Evolutionary conservation across 2,797 vertebrate genomes (phyloP), one percentile per base, ranked within the genome.

Genomic region (Tragelaphus oryx): DNA sequence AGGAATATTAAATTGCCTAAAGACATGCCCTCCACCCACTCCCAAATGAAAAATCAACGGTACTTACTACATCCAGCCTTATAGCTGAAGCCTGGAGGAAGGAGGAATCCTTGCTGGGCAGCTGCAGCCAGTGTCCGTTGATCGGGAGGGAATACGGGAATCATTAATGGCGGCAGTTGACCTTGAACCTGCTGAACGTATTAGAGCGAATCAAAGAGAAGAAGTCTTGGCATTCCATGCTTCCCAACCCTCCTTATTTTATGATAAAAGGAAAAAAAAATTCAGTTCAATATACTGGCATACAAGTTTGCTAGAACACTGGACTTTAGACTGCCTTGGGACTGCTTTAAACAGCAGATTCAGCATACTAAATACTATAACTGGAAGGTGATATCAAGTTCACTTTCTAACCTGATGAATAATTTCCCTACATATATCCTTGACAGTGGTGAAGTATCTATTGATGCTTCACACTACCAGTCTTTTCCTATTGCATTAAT

Each of bases 21-120:
- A 97, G 86, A 84, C 52, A 16, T 81, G 71, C 33, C 92, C 93
- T 97, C 74, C 30, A 62, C 88, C 96, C 96, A 83, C 30, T 95
- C 92, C 7, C 87, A 84, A 81, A 82, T 93, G 65, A 89, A 96
- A 95, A 95, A 81, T 94, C 86, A 96, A 74, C 4, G 91, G 68
- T 96, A 99, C 99, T 99, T 98, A 99, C 99, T 99, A 98, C 99
- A 99, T 98, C 99, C 99, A 52, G 99, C 99, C 98, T 99, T 99
- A 98, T 99, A 99, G 99, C 99, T 99, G 99, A 99, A 99, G 94
- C 99, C 99, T 44, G 99, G 99, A 97, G 99, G 99, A 98, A 99
- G 99, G 55, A 99, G 99, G 98, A 99, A 99, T 97, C 99, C 99
- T 98, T 99, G 99, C 98, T 99, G 99, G 93, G 99, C 99, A 11